Base-by-base conservation (phyloP, 1,140 invertebrate genomes). In the Pseudomyrmex cubaensis region DNA sequence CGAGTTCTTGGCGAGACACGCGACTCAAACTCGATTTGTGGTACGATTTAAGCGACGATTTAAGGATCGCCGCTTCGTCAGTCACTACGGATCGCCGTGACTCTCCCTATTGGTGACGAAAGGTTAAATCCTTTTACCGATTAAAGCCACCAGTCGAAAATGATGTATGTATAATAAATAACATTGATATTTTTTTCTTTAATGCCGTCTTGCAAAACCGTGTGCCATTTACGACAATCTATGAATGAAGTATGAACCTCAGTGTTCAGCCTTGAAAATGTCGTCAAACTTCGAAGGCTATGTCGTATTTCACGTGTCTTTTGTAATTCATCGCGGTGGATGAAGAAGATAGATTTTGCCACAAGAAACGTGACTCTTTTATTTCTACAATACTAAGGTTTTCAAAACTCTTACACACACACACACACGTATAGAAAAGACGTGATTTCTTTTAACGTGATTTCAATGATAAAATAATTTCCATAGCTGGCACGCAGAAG, bases 91-190 rank as follows among this genome's bases (percentile, higher is more conserved):
- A 78, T 73, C n/a, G 22, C 10, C 4, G 52, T 13, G 35, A 15
- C 17, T 48, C 15, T 22, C 20, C 15, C 35, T 1, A 7, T 35
- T 35, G 5, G 4, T 25, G 3, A 44, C 48, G 35, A 59, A 87
- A 73, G 63, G 12, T 83, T 69, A 56, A 20, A 44, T 84, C 59
- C 75, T 87, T 88, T 88, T 59, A 87, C 70, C 1, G 13, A 72
- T 25, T 8, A 13, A 69, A 57, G 7, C 9, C n/a, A 9, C 5
- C n/a, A 9, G 12, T 73, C 1, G 20, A 20, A 64, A 83, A 72
- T 25, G 7, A 35, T 7, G 35, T 35, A 7, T 35, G 7, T 5
- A 35, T 35, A 35, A 35, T 5, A 35, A 35, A 7, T 35, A 35
- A 35, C 0, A n/a, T 5, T 15, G 46, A 63, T 15, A 17, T 10